phyloP scores from a whole-genome alignment of 2,113 vertebrate genomes.

The Melospiza georgiana region DNA sequence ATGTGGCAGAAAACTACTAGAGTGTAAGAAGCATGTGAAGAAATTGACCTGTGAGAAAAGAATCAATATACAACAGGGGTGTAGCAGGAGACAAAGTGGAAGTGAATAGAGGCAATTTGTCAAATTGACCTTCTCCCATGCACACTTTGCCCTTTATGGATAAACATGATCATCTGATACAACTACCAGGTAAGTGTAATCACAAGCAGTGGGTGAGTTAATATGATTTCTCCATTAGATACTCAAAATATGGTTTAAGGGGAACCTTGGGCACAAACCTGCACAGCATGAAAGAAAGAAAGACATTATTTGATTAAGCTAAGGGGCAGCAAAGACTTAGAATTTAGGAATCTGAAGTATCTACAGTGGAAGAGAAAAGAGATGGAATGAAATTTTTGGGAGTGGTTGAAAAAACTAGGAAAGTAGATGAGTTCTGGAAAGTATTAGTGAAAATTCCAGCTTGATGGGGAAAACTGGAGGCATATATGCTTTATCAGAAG shows the following conservation, averaged over 20 bases:
- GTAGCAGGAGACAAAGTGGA: background rate
- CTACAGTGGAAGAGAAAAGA: background rate
- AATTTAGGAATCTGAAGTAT: background rate
- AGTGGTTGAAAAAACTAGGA: background rate
- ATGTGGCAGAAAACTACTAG: background rate
- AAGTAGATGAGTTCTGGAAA: background rate
- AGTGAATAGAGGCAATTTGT: constrained; percentile 10
- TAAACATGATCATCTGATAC: background rate
- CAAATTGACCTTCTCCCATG: constrained; percentile 10
- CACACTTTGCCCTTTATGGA: background rate
- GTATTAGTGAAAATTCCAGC: background rate
- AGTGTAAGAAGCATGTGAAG: background rate
- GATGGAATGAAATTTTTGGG: background rate
- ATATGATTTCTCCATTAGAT: background rate
- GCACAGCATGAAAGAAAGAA: background rate
- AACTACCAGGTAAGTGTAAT: background rate
- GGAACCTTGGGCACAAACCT: background rate
- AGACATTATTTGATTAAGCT: background rate
- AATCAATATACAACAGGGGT: background rate
- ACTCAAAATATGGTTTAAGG: background rate
- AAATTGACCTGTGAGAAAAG: constrained; percentile 1
- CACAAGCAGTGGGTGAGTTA: background rate
- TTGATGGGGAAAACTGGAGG: background rate
- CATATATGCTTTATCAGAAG: background rate
- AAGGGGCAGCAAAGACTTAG: background rate